Base-by-base conservation (phyloP, 1,140 invertebrate genomes). In the Heterodera schachtii region DNA sequence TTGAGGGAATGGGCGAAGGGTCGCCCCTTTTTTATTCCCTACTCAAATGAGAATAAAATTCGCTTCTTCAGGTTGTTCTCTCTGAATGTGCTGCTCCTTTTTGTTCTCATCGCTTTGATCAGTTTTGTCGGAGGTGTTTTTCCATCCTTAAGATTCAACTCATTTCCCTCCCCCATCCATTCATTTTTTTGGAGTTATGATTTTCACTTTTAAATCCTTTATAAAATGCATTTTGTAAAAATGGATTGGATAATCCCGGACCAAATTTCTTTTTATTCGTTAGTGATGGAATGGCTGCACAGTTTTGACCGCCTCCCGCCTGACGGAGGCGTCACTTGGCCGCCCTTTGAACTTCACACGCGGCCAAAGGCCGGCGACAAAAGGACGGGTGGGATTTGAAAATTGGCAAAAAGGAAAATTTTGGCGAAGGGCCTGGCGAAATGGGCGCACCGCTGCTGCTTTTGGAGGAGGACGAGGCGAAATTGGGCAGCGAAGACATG, bases 391-490 rank as follows among this genome's bases (percentile, higher is more conserved):
- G 66, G 13, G 13, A 11, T 16, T 3, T 13, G 16, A 16, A 7
- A 82, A 0, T 71, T 79, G 49, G 19, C 66, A 81, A 81, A 57
- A 66, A 4, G 41, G 9, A 47, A 13, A 57, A 31, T 60, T 70
- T 64, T n/a, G n/a, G n/a, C n/a, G n/a, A 43, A 81, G 71, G 76
- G 13, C 76, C 76, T 60, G 85, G 85, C 7, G 85, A 86, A 73
- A 84, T 86, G 73, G 85, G 85, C 11, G 66, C 75, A 31, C 78
- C 60, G n/a, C 86, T 86, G 19, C 49, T 84, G 16, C 73, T 84
- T 16, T 73, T 85, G 11, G 66, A 31, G 43, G 79, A 77, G 7
- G 75, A 86, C 44, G 85, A 87, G 46, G 67, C 74, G 44, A 78
- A 44, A 16, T 31, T 64, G 16, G 85, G 82, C 44, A 60, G 80